phyloP scores from a whole-genome alignment of 2,797 vertebrate species.

The Tachyglossus aculeatus region DNA sequence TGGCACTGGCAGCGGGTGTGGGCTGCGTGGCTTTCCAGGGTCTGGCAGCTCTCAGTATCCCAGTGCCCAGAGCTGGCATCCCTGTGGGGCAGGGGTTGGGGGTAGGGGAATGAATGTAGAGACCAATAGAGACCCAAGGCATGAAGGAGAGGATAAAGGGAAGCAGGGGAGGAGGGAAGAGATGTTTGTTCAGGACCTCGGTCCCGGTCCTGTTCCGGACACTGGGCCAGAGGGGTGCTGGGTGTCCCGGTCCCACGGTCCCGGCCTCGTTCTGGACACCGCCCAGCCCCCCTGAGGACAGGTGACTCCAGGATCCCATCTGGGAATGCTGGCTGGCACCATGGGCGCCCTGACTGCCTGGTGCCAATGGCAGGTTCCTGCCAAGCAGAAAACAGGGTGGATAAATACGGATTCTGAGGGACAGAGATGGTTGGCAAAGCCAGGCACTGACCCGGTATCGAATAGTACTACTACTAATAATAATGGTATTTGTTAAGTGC shows the following conservation, averaged over 20 bases:
- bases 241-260: not conserved
- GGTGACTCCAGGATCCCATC: not conserved
- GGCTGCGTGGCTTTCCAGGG: slow-evolving; percentile 86
- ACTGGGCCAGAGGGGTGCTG: slow-evolving; percentile 6
- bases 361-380: not conserved
- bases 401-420: not conserved
- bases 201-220: not conserved
- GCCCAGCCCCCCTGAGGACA: not conserved
- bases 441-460: not conserved
- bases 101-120: slow-evolving; percentile 23
- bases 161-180: not conserved
- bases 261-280: not conserved
- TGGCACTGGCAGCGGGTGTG: slow-evolving; percentile 98
- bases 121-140: not conserved
- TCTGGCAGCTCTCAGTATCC: slow-evolving; percentile 96
- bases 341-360: not conserved
- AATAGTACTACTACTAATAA: too few relatives aligned
- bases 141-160: not conserved
- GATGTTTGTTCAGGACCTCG: not conserved
- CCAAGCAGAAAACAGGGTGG: not conserved
- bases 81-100: slow-evolving; percentile 74
- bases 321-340: not conserved
- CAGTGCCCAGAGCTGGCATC: slow-evolving; percentile 93
- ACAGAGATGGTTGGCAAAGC: not conserved
- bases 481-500: too few relatives aligned